phyloP scores from a whole-genome alignment of 2,113 vertebrate genomes.

The Sphaerodactylus townsendi region DNA sequence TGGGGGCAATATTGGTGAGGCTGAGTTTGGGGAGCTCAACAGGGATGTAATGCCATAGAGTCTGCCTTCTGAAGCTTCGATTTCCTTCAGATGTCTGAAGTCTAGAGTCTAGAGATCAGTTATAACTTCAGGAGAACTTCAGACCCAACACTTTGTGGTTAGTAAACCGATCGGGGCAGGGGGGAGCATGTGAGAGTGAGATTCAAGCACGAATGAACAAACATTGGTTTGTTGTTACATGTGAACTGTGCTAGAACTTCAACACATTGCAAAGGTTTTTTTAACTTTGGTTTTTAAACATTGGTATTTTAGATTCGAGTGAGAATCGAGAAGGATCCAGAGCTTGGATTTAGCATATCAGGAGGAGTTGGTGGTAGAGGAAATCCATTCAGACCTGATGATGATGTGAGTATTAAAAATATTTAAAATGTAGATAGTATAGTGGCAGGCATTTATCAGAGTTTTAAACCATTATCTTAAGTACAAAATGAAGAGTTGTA shows the following conservation, averaged over 20 bases:
- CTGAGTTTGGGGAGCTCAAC: too few species aligned
- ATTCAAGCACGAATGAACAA: too few species aligned
- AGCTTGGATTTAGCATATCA: slow-evolving; percentile 98
- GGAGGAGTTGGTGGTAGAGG: slow-evolving; percentile 95
- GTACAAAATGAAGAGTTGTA: neutral
- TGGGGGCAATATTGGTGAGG: too few species aligned
- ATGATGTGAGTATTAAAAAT: slow-evolving; percentile 82
- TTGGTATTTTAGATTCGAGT: slow-evolving; percentile 83
- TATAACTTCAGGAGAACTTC: too few species aligned
- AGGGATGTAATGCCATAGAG: too few species aligned
- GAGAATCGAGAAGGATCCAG: slow-evolving; percentile 95
- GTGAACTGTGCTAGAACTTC: neutral
- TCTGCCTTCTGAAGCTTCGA: too few species aligned
- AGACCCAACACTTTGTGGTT: too few species aligned
- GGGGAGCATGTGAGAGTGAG: too few species aligned
- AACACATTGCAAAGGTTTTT: neutral
- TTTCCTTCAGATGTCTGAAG: too few species aligned
- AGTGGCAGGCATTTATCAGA: neutral
- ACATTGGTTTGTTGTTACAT: too few species aligned
- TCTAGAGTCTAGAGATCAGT: too few species aligned
- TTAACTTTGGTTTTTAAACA: neutral
- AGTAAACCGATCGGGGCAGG: too few species aligned
- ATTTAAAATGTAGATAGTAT: slow-evolving; percentile 8
- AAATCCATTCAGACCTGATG: slow-evolving; percentile 94
- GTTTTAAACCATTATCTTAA: neutral